phyloP scores from a whole-genome alignment of 2,888 invertebrate genomes.

The Sabatieria punctata region DNA sequence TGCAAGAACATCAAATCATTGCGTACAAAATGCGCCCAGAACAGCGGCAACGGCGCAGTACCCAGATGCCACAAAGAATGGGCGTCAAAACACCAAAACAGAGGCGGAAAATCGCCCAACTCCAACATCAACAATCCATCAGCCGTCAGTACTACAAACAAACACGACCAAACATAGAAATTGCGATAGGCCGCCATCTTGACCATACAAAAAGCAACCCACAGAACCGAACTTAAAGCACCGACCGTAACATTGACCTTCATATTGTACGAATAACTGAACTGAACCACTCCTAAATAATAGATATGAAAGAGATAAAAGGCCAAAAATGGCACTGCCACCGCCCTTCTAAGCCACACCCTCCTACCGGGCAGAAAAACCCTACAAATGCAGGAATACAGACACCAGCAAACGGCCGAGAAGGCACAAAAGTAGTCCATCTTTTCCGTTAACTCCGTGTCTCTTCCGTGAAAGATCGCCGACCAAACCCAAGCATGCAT shows the following conservation, averaged over 20 bases:
- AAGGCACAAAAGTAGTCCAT: conserved; percentile 85
- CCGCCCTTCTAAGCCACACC: background rate
- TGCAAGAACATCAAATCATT: too few species aligned
- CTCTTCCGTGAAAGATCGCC: conserved; percentile 68
- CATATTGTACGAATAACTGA: conserved; percentile 88
- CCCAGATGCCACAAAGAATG: conserved; percentile 86
- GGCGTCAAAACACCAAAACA: conserved; percentile 63
- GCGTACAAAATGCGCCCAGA: conserved; percentile 57
- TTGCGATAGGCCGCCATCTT: conserved; percentile 41
- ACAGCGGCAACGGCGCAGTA: conserved; percentile 56
- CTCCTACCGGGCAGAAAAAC: background rate
- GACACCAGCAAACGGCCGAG: conserved; percentile 58
- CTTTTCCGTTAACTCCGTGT: conserved; percentile 63
- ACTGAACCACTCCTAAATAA: conserved; percentile 56
- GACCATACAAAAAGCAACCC: conserved; percentile 49
- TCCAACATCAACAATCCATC: conserved; percentile 57
- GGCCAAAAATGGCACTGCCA: conserved; percentile 43
- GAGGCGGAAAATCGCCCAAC: conserved; percentile 71
- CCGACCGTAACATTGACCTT: conserved; percentile 62
- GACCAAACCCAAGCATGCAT: conserved; percentile 87
- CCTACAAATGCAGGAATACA: conserved; percentile 41
- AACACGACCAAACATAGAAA: conserved; percentile 46
- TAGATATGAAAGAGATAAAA: conserved; percentile 58
- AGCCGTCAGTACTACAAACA: conserved; percentile 49
- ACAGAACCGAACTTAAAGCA: conserved; percentile 51